Percentiles rank a stretch among this genome's conserved stretches.
These are phyloP conservation scores for Amiota minor DNA, from an alignment of 2,888 invertebrate genomes.

Conservation along the genomic window DNA sequence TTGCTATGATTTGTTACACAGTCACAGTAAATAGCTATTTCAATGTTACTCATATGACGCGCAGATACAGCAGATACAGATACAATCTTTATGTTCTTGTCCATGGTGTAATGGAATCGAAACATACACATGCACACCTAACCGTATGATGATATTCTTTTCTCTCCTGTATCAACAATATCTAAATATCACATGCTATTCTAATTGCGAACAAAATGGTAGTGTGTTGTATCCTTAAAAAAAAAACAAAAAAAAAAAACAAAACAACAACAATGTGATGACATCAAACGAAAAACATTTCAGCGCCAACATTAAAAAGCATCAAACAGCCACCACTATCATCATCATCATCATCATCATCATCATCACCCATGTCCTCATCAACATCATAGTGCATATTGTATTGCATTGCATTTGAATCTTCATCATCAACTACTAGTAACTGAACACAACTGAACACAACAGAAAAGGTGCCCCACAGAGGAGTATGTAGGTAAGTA, in stretches of 20 bases:
- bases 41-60: conserved; percentile 39
- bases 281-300: conserved; percentile 60
- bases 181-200: conserved; percentile 26
- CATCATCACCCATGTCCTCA: too few species aligned
- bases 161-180: neutral
- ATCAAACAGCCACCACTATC: conserved; percentile 13
- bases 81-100: conserved; percentile 14
- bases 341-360: neutral
- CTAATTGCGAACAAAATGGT: conserved; percentile 67
- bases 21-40: conserved; percentile 59
- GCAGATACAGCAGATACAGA: conserved; percentile 33
- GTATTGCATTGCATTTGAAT: too few species aligned
- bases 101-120: neutral
- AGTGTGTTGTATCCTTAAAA: conserved; percentile 48
- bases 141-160: neutral
- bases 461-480: too few species aligned
- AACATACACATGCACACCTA: conserved; percentile 53
- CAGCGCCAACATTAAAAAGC: conserved; percentile 54
- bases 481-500: too few species aligned
- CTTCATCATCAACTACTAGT: too few species aligned
- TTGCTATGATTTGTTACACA: conserved; percentile 65
- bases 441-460: too few species aligned
- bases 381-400: too few species aligned
- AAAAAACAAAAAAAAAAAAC: conserved; percentile 33
- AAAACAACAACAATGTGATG: conserved; percentile 52